These are phyloP conservation scores for Polia nebulosa DNA, from an alignment of 2,888 invertebrate genomes.

Conservation along the genomic window DNA sequence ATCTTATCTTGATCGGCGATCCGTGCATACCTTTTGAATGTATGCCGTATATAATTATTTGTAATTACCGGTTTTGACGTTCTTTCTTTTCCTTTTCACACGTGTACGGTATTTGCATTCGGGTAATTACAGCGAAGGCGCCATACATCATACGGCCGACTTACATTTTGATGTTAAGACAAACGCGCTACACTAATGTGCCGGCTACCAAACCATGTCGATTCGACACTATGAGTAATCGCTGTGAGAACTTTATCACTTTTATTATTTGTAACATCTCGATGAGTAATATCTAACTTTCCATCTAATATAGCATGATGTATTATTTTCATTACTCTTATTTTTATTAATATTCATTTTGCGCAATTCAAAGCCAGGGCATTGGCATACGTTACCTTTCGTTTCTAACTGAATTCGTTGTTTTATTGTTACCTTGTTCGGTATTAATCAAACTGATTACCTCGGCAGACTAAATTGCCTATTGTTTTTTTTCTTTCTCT, in stretches of 20 bases:
- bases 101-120: constrained; percentile 90
- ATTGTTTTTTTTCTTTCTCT: constrained; percentile 88
- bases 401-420: constrained; percentile 89
- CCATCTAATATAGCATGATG: constrained; percentile 90
- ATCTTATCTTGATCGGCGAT: constrained; percentile 89
- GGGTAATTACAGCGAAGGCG: constrained; percentile 87
- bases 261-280: constrained; percentile 85
- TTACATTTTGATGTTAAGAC: constrained; percentile 89
- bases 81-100: constrained; percentile 90
- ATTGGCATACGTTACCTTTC: constrained; percentile 94
- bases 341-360: constrained; percentile 89
- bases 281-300: constrained; percentile 87
- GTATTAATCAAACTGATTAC: constrained; percentile 91
- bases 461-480: constrained; percentile 88
- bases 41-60: constrained; percentile 89
- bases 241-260: constrained; percentile 88
- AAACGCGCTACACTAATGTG: constrained; percentile 81
- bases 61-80: constrained; percentile 89
- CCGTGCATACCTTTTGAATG: constrained; percentile 87
- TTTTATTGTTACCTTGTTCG: constrained; percentile 89
- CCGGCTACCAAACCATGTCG: constrained; percentile 84
- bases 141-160: constrained; percentile 85
- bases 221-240: constrained; percentile 85
- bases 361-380: constrained; percentile 95
- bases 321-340: constrained; percentile 89